Percentiles rank a stretch among this genome's conserved stretches.
phyloP scores from a whole-genome alignment of 2,113 vertebrate species.

The Syrmaticus mikado region DNA sequence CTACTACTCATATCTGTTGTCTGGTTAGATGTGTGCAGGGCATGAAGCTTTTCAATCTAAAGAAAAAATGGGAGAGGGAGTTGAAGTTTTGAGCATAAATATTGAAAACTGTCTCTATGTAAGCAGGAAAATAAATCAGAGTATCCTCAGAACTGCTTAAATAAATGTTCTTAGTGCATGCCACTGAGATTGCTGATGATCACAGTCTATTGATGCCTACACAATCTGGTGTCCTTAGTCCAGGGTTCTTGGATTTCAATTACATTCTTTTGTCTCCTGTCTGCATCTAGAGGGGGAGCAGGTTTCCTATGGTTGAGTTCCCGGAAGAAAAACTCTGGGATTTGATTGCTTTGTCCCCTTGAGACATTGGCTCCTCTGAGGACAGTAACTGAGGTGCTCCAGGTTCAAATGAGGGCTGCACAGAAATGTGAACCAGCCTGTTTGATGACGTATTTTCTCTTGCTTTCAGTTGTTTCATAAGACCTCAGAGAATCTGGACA shows the following conservation, averaged over 20 bases:
- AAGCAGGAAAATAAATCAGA: neutral
- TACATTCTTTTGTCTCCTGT: neutral
- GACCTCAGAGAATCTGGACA: neutral
- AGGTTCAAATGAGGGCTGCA: neutral
- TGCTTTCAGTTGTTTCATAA: neutral
- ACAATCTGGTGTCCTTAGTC: neutral
- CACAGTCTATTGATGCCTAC: neutral
- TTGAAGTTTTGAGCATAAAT: neutral
- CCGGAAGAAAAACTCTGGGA: neutral
- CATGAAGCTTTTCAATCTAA: neutral
- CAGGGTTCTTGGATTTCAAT: conserved; percentile 23
- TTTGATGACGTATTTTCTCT: neutral
- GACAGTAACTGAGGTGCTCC: neutral
- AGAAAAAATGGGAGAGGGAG: neutral
- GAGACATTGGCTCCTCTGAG: neutral
- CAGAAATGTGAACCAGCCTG: neutral
- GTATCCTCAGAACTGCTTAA: neutral
- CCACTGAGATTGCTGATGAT: neutral
- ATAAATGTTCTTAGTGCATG: neutral
- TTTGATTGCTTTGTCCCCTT: neutral
- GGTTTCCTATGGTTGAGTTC: neutral
- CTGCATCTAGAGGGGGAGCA: neutral
- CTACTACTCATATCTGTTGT: neutral
- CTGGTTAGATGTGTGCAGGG: neutral
- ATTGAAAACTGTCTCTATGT: neutral